Evolutionary conservation across 2,113 vertebrate genomes (phyloP).

Genomic region (Trochalopteron elliotii): DNA sequence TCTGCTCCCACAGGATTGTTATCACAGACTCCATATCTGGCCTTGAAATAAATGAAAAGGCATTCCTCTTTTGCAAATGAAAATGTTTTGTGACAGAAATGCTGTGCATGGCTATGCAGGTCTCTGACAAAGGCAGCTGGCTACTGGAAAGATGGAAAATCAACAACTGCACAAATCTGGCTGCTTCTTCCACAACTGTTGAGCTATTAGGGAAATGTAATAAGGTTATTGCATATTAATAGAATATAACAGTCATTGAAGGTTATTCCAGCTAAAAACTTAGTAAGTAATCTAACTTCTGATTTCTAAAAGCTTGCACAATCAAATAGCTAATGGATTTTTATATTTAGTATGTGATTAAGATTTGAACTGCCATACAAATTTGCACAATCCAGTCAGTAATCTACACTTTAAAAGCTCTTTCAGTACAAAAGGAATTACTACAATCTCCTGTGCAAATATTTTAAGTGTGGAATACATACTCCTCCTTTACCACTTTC

Average conservation of each 20-base stretch:
- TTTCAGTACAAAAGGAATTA: background rate
- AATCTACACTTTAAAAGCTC: background rate
- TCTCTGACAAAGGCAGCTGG: slow-evolving; percentile 13
- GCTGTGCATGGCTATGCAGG: background rate
- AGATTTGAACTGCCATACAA: background rate
- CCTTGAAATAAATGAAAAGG: background rate
- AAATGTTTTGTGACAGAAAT: background rate
- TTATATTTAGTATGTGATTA: background rate
- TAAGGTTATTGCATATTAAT: background rate
- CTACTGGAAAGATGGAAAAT: slow-evolving; percentile 1
- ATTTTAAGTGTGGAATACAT: background rate
- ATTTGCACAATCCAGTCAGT: background rate
- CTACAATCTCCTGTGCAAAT: background rate
- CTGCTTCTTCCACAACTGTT: background rate
- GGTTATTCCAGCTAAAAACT: background rate
- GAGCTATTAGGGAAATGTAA: background rate
- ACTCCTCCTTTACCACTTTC: background rate
- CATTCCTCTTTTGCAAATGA: background rate
- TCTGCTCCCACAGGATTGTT: background rate
- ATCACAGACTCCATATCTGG: rapidly evolving
- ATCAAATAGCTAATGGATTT: background rate
- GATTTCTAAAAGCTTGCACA: background rate
- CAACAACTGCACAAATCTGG: background rate
- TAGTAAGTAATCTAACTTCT: background rate
- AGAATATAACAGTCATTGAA: slow-evolving; percentile 2